Percentiles rank a stretch among this genome's conserved stretches.
phyloP scores from a whole-genome alignment of 2,888 invertebrate genomes.

The Heliconius sara region DNA sequence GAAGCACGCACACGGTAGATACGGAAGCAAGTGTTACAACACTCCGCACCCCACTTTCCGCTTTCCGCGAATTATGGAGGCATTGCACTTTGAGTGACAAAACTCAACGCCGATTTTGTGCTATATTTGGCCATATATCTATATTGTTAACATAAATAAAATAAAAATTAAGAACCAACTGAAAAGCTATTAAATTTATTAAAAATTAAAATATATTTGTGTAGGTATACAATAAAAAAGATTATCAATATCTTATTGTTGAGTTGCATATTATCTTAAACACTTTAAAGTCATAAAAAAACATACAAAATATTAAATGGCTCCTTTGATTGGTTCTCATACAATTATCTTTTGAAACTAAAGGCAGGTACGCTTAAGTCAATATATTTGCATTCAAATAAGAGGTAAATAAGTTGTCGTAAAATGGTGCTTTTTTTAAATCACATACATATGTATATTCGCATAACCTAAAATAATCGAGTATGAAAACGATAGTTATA shows the following conservation, averaged over 20 bases:
- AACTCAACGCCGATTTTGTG: too few species aligned
- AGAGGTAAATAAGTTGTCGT: neutral
- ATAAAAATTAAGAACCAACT: neutral
- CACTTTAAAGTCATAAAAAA: constrained; percentile 11
- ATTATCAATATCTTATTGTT: constrained; percentile 16
- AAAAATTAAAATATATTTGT: neutral
- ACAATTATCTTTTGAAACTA: neutral
- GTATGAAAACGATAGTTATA: neutral
- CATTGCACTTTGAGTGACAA: too few species aligned
- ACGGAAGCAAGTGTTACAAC: too few species aligned
- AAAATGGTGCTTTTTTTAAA: neutral
- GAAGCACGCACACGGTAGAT: too few species aligned
- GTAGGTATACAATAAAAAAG: neutral
- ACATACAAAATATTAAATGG: constrained; percentile 1
- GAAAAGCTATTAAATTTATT: neutral
- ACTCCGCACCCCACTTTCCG: too few species aligned
- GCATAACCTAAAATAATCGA: neutral
- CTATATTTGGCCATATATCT: too few species aligned
- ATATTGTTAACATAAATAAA: too few species aligned
- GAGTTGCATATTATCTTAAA: neutral
- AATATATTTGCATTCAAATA: constrained; percentile 11
- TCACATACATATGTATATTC: neutral
- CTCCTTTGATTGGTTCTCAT: neutral
- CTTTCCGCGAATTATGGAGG: too few species aligned
- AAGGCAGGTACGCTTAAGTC: constrained; percentile 9